Evolutionary conservation across 2,888 invertebrate genomes (phyloP).

Genomic region (Machimus atricapillus): DNA sequence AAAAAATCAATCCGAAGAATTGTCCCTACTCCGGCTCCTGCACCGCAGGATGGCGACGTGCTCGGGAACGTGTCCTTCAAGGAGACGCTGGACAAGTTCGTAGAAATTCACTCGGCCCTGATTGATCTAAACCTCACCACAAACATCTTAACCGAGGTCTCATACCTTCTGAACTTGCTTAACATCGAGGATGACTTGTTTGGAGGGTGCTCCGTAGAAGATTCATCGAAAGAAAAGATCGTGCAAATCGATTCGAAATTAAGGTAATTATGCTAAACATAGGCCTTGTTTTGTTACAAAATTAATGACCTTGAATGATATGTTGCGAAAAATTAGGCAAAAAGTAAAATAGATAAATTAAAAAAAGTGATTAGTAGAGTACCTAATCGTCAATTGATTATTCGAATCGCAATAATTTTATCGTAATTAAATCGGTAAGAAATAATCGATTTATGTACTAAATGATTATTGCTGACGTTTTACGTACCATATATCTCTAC

Average conservation of each 20-base stretch:
- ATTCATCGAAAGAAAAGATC: not conserved
- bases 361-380: too few species aligned
- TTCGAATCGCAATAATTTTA: too few species aligned
- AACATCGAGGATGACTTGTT: conserved; percentile 49
- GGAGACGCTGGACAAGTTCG: conserved; percentile 52
- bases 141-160: conserved; percentile 58
- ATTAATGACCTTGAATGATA: not conserved
- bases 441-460: too few species aligned
- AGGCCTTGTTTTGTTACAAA: too few species aligned
- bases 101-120: conserved; percentile 56
- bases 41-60: conserved; percentile 55
- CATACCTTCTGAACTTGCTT: conserved; percentile 57
- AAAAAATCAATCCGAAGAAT: conserved; percentile 58
- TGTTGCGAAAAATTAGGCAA: not conserved
- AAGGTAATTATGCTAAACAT: not conserved
- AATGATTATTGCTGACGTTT: too few species aligned
- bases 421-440: too few species aligned
- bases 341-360: not conserved
- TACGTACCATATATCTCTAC: too few species aligned
- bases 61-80: conserved; percentile 52
- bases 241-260: conserved; percentile 35
- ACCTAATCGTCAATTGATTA: too few species aligned
- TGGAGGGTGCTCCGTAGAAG: conserved; percentile 16
- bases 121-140: conserved; percentile 58
- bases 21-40: conserved; percentile 56